phyloP scores from a whole-genome alignment of 2,888 invertebrate genomes.

The Mystacides longicornis region DNA sequence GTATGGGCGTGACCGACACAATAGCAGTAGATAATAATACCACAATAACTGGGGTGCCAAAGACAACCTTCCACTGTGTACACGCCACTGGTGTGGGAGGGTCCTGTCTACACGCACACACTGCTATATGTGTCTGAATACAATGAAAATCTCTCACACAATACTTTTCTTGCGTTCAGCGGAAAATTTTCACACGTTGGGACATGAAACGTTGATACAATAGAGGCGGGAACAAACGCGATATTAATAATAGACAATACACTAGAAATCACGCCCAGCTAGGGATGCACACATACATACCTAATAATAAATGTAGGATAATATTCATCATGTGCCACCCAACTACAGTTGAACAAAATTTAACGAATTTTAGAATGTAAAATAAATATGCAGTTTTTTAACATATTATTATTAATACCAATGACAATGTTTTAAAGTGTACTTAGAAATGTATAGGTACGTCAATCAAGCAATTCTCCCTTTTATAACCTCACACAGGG shows the following conservation, averaged over 20 bases:
- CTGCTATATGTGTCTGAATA: background rate
- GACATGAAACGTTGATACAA: background rate
- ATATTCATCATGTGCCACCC: too few relatives aligned
- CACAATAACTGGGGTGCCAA: background rate
- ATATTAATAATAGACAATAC: background rate
- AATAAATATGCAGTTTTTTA: too few relatives aligned
- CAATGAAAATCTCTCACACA: background rate
- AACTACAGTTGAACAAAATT: too few relatives aligned
- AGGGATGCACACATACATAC: too few relatives aligned
- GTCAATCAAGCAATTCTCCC: too few relatives aligned
- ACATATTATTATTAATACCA: too few relatives aligned
- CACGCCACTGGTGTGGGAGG: background rate
- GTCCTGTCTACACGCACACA: too few relatives aligned
- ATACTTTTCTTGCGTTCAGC: background rate
- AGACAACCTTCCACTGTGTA: background rate
- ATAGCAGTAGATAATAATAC: background rate
- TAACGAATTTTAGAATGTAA: too few relatives aligned
- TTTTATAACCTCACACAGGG: too few relatives aligned
- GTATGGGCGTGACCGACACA: constrained; percentile 2
- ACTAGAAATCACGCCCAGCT: background rate
- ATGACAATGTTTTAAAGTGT: too few relatives aligned
- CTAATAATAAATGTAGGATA: too few relatives aligned
- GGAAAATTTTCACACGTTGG: background rate
- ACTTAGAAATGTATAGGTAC: too few relatives aligned
- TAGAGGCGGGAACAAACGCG: background rate